Evolutionary conservation across 1,140 invertebrate species (phyloP), one percentile per base, ranked within the genome.

Genomic region (Euura saliciscinereae): DNA sequence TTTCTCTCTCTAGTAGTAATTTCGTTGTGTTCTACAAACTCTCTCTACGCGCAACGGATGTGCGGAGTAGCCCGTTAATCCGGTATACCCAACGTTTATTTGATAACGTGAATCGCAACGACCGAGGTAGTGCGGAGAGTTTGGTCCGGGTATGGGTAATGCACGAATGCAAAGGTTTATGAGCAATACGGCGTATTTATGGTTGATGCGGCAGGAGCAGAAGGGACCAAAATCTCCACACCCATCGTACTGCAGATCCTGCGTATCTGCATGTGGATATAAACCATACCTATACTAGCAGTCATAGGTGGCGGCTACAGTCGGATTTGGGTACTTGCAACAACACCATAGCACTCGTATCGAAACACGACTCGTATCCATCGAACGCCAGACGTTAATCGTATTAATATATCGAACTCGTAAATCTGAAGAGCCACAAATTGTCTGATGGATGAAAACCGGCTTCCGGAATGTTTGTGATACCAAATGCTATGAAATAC

Each of bases 161-260:
- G 83, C 81, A 84, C 81, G 82, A 85, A 83, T 84, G 84, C 83
- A 83, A 85, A 83, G 82, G 81, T 86, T 86, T 84, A 87, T 84
- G 79, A 82, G 77, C 83, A 86, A 87, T 87, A 86, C 83, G 82
- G 82, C 77, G 81, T 84, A 87, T 86, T 86, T 85, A 85, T 84
- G 81, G 79, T 77, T 77, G 77, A 78, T 76, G 75, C 74, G 44
- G 44, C 43, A 43, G 44, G 44, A 45, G 2, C 65, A 65, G 64
- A 70, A 69, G 46, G 72, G 51, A 46, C 13, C 51, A 28, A 28
- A 28, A 28, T 28, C 28, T 28, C 28, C 28, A 28, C 28, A 28
- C 28, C 28, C 28, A 28, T 28, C 28, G 28, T 1, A 28, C 28
- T 28, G 28, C 28, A 28, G 28, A 28, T 28, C 28, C 28, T 28